A percentile compares a stretch with the other conserved stretches of the same genome.
phyloP scores from a whole-genome alignment of 2,113 vertebrate genomes.

The Arizona elegans region DNA sequence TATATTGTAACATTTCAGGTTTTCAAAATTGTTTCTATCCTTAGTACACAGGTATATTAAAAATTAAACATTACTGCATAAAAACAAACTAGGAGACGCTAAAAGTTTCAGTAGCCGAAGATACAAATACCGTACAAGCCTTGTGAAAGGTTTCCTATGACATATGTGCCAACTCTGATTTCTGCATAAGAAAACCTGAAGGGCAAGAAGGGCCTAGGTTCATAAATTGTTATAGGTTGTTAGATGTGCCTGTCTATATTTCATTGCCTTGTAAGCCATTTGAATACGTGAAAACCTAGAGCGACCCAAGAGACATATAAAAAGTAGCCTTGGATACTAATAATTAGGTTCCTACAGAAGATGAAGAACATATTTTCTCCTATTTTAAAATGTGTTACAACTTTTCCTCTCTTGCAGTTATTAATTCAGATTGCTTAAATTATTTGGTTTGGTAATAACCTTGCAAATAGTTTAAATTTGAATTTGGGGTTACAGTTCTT shows the following conservation, averaged over 20 bases:
- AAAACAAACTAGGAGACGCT: background rate
- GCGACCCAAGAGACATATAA: background rate
- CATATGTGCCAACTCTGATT: background rate
- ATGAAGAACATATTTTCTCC: background rate
- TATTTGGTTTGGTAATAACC: background rate
- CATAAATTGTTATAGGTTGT: background rate
- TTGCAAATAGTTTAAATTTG: background rate
- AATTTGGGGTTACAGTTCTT: background rate
- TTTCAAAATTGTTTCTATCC: background rate
- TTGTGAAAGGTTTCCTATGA: background rate
- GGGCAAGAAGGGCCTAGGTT: background rate
- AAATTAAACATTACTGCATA: background rate
- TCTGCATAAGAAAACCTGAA: background rate
- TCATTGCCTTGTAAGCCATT: background rate
- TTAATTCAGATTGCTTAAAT: background rate
- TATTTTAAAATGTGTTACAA: background rate
- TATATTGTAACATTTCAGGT: background rate
- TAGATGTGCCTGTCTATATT: background rate
- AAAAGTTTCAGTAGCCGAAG: background rate
- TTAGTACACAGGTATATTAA: background rate
- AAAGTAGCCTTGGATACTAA: background rate
- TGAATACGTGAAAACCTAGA: background rate
- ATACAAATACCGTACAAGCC: background rate
- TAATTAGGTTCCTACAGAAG: background rate
- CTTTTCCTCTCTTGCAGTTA: background rate